Evolutionary conservation across 2,888 invertebrate genomes (phyloP).

Genomic region (Mystacides longicornis): DNA sequence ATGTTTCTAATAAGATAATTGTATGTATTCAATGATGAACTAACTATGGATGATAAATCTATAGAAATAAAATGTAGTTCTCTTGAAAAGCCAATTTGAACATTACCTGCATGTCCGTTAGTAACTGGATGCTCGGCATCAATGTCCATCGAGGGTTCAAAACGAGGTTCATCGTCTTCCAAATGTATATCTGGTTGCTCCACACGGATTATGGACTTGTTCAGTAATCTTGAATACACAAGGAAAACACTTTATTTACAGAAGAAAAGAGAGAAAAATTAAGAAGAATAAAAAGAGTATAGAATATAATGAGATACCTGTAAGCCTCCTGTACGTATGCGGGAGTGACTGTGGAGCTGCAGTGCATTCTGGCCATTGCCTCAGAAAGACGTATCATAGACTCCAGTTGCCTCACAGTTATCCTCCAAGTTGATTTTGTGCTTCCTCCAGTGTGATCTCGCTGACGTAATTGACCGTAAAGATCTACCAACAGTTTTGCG

Average conservation of each 20-base stretch:
- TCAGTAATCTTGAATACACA: constrained; percentile 56
- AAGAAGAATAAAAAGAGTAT: neutral
- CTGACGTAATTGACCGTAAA: constrained; percentile 81
- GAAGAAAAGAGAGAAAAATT: neutral
- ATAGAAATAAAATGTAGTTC: no score
- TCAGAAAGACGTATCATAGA: constrained; percentile 94
- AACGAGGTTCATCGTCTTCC: constrained; percentile 64
- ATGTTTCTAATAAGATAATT: no score
- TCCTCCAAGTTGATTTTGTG: constrained; percentile 78
- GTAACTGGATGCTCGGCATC: constrained; percentile 43
- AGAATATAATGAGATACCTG: constrained; percentile 30
- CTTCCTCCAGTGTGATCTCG: constrained; percentile 66
- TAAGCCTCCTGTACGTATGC: constrained; percentile 90
- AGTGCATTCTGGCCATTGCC: constrained; percentile 94
- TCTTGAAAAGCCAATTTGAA: no score
- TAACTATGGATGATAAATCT: no score
- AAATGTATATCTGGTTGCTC: constrained; percentile 96
- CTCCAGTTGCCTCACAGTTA: constrained; percentile 94
- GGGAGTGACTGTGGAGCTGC: constrained; percentile 78
- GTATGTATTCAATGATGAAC: no score
- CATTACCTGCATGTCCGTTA: constrained; percentile 20
- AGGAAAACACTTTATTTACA: neutral
- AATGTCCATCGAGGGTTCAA: constrained; percentile 49
- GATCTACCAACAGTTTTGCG: constrained; percentile 73
- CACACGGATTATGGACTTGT: constrained; percentile 94